Percentiles rank a stretch among this genome's conserved stretches.
phyloP scores from a whole-genome alignment of 1,140 invertebrate genomes.

The Pomacea maculata region DNA sequence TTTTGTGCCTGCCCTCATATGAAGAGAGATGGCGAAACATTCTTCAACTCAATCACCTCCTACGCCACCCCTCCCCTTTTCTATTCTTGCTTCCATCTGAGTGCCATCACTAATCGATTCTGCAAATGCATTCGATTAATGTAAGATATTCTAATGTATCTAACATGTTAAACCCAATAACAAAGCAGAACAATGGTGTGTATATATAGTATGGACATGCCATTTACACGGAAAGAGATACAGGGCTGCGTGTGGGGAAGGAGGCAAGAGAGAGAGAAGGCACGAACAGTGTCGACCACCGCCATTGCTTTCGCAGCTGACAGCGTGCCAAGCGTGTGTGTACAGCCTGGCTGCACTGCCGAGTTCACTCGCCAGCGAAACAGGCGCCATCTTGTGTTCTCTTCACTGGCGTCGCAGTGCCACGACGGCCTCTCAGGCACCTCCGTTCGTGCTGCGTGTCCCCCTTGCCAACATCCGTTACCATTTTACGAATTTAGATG shows the following conservation, averaged over 20 bases:
- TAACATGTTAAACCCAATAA: too few species aligned
- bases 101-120: too few species aligned
- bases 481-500: constrained; percentile 3
- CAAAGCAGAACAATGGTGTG: too few species aligned
- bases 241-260: background rate
- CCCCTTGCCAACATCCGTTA: background rate
- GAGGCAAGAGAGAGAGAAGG: background rate
- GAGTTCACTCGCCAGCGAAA: background rate
- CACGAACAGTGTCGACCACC: background rate
- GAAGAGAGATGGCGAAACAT: too few species aligned
- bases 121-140: too few species aligned
- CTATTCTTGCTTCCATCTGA: too few species aligned
- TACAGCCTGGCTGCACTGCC: background rate
- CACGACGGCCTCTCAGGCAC: background rate
- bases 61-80: too few species aligned
- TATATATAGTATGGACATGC: too few species aligned
- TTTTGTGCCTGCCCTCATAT: too few species aligned
- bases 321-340: background rate
- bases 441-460: background rate
- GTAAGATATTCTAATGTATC: too few species aligned
- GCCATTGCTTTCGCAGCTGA: background rate
- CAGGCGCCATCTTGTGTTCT: background rate
- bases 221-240: background rate
- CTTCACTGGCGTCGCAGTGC: background rate
- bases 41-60: too few species aligned